phyloP scores from a whole-genome alignment of 2,797 vertebrate species.

The Xenops minutus region DNA sequence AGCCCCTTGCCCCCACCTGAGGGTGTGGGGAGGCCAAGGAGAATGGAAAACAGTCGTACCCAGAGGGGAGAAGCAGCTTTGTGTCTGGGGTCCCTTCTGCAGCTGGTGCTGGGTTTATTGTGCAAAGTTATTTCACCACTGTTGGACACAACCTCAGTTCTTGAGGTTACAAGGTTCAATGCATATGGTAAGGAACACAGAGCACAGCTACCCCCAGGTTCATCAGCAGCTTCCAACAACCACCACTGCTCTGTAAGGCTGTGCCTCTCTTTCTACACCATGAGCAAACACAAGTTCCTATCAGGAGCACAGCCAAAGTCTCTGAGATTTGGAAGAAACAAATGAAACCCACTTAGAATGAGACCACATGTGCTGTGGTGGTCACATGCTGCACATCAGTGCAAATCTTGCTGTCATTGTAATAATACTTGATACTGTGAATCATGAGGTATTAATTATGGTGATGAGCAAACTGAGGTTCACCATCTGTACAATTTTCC shows the following conservation, averaged over 20 bases:
- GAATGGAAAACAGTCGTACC: not conserved
- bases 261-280: not conserved
- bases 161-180: not conserved
- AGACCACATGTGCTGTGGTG: not conserved
- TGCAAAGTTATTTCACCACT: rapidly evolving
- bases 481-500: not conserved
- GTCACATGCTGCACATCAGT: not conserved
- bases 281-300: not conserved
- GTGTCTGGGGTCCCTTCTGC: not conserved
- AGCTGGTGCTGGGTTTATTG: not conserved
- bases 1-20: not conserved
- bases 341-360: not conserved
- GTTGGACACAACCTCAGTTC: not conserved
- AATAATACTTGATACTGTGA: not conserved
- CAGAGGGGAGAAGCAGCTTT: not conserved
- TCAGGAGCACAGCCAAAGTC: not conserved
- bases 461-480: not conserved
- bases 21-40: not conserved
- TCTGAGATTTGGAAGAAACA: not conserved
- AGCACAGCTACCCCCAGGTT: not conserved
- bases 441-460: not conserved
- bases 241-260: not conserved
- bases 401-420: not conserved
- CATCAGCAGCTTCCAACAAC: not conserved
- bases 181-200: not conserved